Evolutionary conservation across 2,113 vertebrate genomes (phyloP), one percentile per base, ranked within the genome.

Genomic region (Paradisaea rubra): DNA sequence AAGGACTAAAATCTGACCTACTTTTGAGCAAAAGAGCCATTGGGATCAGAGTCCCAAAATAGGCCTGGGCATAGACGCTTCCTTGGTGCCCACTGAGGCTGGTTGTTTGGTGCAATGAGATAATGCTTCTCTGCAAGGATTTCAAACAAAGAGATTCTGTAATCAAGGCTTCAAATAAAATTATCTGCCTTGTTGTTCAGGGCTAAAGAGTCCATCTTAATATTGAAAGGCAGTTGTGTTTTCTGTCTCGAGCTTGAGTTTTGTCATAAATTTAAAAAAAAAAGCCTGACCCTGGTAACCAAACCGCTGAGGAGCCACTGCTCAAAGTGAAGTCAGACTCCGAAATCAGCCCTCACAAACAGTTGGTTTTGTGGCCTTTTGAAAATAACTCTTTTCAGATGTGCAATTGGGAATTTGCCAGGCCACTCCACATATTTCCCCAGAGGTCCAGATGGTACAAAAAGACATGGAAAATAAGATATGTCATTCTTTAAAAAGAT

Each of bases 371-470:
- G 92, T 96, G 92, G 72, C 80, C 88, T 95, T 92, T 92, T 44
- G 86, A 95, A 95, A 95, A 95, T 80, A 92, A 91, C 39, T 81
- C 88, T 74, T 90, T 93, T 94, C 95, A 96, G 91, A 96, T 94
- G 88, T 68, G 68, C 0, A 2, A 41, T 18, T 94, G 92, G 93
- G 63, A 89, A 77, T 70, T 86, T 84, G 95, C 95, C 95, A 93
- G 72, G 60, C 61, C 2, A 0, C 88, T 95, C 80, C 92, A 95
- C 78, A 96, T 95, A 94, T 70, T 94, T 89, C 91, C 94, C 91
- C 89, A 91, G 93, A 91, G 93, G 89, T 88, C 92, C 96, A 91
- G 95, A 96, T 93, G 92, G 86, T 73, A 91, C 66, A 89, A 89
- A 66, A 91, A 89, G 81, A 93, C 87, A 66, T 80, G 87, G 84